Conservation (phyloP, 2,888 invertebrate genomes). For the Darwinula stevensoni region DNA sequence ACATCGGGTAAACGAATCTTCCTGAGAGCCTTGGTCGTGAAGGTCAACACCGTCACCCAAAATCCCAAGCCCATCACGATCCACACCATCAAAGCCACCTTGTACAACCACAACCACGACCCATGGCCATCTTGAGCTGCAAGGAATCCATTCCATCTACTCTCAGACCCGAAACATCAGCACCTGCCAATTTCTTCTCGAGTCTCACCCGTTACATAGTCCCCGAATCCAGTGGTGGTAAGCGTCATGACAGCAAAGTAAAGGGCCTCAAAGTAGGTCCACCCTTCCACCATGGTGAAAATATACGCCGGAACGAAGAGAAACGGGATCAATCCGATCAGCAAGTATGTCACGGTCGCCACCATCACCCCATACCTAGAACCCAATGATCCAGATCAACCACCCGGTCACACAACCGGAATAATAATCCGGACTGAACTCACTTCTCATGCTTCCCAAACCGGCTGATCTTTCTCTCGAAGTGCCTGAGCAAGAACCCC, state of each 20-base stretch:
- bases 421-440: too few relatives aligned
- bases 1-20: too few relatives aligned
- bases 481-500: conserved; percentile 8
- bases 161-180: too few relatives aligned
- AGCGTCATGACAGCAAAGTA: too few relatives aligned
- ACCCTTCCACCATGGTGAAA: conserved; percentile 7
- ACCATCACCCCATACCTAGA: too few relatives aligned
- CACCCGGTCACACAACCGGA: too few relatives aligned
- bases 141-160: background rate
- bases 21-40: conserved; percentile 8
- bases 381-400: too few relatives aligned
- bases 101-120: conserved; percentile 6
- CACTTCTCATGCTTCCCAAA: too few relatives aligned
- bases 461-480: conserved; percentile 8
- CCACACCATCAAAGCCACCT: conserved; percentile 9
- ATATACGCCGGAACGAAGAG: conserved; percentile 8
- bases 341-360: too few relatives aligned
- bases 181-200: too few relatives aligned
- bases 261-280: conserved; percentile 8
- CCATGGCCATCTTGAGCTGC: conserved; percentile 6
- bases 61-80: conserved; percentile 9
- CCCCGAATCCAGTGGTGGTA: too few relatives aligned
- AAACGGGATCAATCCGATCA: too few relatives aligned
- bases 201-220: conserved; percentile 8
- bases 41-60: conserved; percentile 10